Conservation (phyloP, 2,888 invertebrate species). For the Drosophila kambysellisi region DNA sequence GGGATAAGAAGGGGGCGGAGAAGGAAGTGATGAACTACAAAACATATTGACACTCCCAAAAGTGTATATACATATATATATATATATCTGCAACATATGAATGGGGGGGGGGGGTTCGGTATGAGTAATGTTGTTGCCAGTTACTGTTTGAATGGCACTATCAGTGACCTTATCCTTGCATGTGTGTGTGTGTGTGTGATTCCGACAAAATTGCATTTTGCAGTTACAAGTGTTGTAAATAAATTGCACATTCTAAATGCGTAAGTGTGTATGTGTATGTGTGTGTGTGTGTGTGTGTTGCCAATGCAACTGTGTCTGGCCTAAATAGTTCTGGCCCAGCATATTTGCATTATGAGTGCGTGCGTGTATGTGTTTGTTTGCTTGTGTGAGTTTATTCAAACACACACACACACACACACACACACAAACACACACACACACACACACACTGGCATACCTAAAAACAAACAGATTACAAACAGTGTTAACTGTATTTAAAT, state of each 20-base stretch:
- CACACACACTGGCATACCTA: constrained; percentile 4
- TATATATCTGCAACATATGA: not conserved
- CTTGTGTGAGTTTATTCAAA: constrained; percentile 25
- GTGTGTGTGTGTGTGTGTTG: constrained; percentile 14
- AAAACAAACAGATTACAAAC: constrained; percentile 26
- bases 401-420: constrained; percentile 20
- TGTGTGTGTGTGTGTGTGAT: constrained; percentile 9
- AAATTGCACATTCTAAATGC: constrained; percentile 41
- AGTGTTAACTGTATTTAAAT: constrained; percentile 49
- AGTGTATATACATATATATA: constrained; percentile 35
- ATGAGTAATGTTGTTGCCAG: constrained; percentile 45
- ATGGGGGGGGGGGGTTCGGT: constrained; percentile 11
- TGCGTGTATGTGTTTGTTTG: constrained; percentile 21
- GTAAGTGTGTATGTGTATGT: constrained; percentile 4
- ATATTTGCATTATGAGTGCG: constrained; percentile 3
- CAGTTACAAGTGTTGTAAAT: constrained; percentile 57
- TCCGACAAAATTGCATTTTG: constrained; percentile 59
- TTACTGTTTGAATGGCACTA: constrained; percentile 15
- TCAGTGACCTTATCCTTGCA: not conserved
- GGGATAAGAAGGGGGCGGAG: not conserved
- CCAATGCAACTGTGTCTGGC: not conserved
- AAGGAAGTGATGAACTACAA: constrained; percentile 7
- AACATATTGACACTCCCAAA: constrained; percentile 58
- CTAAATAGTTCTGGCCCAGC: not conserved
- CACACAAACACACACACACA: constrained; percentile 16